A percentile compares a stretch with the other conserved stretches of the same genome.
Conservation (phyloP, 2,113 vertebrate genomes). For the Ahaetulla prasina region DNA sequence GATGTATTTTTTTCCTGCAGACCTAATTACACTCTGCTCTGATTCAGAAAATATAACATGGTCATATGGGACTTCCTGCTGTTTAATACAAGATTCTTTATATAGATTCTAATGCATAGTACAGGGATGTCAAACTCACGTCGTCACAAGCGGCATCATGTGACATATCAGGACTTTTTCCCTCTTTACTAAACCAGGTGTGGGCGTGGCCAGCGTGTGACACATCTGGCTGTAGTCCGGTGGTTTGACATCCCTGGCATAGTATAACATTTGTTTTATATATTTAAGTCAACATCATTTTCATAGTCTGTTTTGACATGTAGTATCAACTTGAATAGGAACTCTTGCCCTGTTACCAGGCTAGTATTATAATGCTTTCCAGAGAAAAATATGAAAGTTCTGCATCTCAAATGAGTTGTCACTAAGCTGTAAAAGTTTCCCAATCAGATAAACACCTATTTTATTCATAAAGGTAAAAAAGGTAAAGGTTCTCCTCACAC, state of each 20-base stretch:
- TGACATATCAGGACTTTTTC: no score
- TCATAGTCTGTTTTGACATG: background rate
- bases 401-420: constrained; percentile 11
- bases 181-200: no score
- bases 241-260: background rate
- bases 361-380: constrained; percentile 2
- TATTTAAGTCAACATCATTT: background rate
- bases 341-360: background rate
- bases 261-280: background rate
- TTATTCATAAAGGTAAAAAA: background rate
- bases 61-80: background rate
- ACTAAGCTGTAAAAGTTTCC: background rate
- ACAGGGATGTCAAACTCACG: no score
- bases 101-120: background rate
- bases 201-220: no score
- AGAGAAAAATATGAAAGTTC: background rate
- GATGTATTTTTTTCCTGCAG: background rate
- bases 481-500: no score
- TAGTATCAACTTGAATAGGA: background rate
- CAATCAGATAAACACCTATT: background rate
- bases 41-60: background rate
- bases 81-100: background rate
- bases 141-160: no score
- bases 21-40: background rate
- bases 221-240: no score